Percentiles rank a stretch among this genome's conserved stretches.
phyloP scores from a whole-genome alignment of 2,113 vertebrate genomes.

The Apodemus sylvaticus region DNA sequence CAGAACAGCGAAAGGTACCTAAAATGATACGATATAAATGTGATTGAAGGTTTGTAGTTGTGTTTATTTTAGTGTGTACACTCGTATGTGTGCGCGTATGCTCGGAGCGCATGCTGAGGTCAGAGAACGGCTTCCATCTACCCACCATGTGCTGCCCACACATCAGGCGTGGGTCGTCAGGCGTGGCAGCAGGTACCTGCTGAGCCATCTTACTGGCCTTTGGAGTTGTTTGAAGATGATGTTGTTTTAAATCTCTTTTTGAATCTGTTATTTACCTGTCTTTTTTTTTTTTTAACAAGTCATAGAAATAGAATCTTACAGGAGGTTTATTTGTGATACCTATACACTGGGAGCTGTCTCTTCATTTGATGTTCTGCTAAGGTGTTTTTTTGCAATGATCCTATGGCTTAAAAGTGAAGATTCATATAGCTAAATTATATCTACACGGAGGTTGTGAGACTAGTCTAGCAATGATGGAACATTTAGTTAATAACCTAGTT shows the following conservation, averaged over 20 bases:
- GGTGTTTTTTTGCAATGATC: background rate
- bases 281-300: background rate
- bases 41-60: background rate
- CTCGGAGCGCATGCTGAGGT: background rate
- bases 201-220: background rate
- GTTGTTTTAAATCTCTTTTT: background rate
- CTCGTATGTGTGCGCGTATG: background rate
- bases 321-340: background rate
- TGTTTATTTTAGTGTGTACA: background rate
- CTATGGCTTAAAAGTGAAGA: background rate
- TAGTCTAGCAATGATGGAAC: background rate
- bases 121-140: background rate
- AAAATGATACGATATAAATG: background rate
- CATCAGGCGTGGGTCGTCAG: too few relatives aligned
- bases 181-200: background rate
- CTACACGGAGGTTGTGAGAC: background rate
- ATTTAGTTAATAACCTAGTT: background rate
- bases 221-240: background rate
- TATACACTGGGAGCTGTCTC: background rate
- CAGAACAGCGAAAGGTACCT: background rate
- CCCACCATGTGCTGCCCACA: background rate
- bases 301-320: conserved; percentile 22
- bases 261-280: background rate
- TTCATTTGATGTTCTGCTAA: background rate
- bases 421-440: conserved; percentile 5